Evolutionary conservation across 2,888 invertebrate species (phyloP).

Genomic region (Lasioglossum figueresi): DNA sequence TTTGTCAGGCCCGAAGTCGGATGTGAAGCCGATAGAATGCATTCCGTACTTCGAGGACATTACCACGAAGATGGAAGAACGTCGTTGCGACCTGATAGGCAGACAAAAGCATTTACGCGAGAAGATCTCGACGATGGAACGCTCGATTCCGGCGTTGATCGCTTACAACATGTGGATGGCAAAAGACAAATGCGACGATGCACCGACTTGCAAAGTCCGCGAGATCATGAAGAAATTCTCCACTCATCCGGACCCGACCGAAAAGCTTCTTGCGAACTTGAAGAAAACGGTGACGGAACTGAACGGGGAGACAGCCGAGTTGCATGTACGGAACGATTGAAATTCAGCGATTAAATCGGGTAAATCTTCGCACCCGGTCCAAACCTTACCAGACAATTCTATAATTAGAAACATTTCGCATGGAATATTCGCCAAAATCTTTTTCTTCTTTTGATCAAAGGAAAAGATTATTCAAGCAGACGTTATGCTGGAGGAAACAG

Average conservation of each 20-base stretch:
- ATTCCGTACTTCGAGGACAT: constrained; percentile 64
- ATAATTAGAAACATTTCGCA: background rate
- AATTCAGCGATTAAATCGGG: constrained; percentile 71
- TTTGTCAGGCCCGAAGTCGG: constrained; percentile 63
- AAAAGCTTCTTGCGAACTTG: constrained; percentile 72
- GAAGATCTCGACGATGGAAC: constrained; percentile 78
- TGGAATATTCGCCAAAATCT: background rate
- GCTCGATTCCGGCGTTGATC: constrained; percentile 79
- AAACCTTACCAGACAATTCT: background rate
- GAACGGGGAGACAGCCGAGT: constrained; percentile 76
- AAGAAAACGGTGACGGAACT: constrained; percentile 68
- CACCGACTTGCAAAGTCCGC: constrained; percentile 73
- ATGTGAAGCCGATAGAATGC: constrained; percentile 36
- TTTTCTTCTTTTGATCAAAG: constrained; percentile 55
- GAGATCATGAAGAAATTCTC: constrained; percentile 74
- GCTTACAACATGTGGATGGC: constrained; percentile 74
- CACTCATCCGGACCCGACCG: constrained; percentile 73
- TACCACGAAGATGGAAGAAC: constrained; percentile 71
- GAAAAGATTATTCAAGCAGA: constrained; percentile 79
- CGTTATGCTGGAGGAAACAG: constrained; percentile 76
- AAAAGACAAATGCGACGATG: constrained; percentile 33
- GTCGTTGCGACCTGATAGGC: constrained; percentile 71
- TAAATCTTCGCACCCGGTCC: constrained; percentile 65
- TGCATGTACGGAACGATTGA: constrained; percentile 79
- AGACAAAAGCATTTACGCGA: constrained; percentile 73